Conservation (phyloP, 2,113 vertebrate genomes). For the Prionailurus viverrinus region DNA sequence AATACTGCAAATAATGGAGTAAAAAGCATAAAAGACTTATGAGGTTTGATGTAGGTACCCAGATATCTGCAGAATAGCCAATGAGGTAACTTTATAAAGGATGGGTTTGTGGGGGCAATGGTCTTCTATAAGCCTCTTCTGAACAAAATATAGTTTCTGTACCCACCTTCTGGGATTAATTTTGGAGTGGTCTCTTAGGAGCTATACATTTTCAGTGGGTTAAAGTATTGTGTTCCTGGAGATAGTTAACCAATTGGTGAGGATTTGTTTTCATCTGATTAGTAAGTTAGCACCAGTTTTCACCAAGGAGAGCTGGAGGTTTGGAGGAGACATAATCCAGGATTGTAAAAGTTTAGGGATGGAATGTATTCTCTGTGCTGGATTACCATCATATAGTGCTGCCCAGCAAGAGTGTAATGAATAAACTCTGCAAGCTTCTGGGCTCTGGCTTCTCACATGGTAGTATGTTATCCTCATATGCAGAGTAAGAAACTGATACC, state of each 20-base stretch:
- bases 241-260: not conserved
- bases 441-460: not conserved
- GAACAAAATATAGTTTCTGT: conserved; percentile 23
- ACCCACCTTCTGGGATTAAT: not conserved
- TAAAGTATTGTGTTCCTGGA: not conserved
- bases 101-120: not conserved
- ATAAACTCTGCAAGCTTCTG: not conserved
- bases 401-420: not conserved
- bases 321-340: not conserved
- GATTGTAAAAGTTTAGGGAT: conserved; percentile 20
- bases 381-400: not conserved
- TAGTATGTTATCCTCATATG: not conserved
- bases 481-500: not conserved
- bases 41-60: not conserved
- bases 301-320: not conserved
- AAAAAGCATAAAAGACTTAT: not conserved
- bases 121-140: conserved; percentile 4
- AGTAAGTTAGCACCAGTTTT: conserved; percentile 26
- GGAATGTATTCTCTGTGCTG: not conserved
- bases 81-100: not conserved
- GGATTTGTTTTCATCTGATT: conserved; percentile 40
- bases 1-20: not conserved
- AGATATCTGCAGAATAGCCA: not conserved
- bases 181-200: not conserved
- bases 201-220: not conserved